A percentile compares a stretch with the other conserved stretches of the same genome.
Conservation (phyloP, 2,113 vertebrate genomes). For the Grammomys surdaster region DNA sequence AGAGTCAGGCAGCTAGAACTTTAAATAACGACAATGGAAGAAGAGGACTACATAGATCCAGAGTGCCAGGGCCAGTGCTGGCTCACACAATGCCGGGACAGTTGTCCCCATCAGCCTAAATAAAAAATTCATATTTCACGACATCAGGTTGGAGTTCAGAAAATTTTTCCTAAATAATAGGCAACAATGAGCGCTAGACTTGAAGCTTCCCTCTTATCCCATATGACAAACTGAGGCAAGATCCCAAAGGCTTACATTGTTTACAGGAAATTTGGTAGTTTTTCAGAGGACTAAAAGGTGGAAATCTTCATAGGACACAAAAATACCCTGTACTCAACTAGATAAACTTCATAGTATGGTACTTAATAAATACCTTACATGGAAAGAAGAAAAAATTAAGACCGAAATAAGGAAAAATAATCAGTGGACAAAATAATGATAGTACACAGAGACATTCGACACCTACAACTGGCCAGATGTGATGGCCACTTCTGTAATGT, state of each 20-base stretch:
- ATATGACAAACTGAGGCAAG: too few relatives aligned
- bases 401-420: not conserved
- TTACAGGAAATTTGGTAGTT: too few relatives aligned
- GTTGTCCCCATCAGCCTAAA: not conserved
- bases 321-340: not conserved
- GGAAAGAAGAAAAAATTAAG: not conserved
- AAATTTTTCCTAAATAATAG: not conserved
- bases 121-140: not conserved
- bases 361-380: not conserved
- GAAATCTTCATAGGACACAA: not conserved
- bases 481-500: not conserved
- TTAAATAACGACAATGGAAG: not conserved
- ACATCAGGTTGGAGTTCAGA: not conserved
- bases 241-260: too few relatives aligned
- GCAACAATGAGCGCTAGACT: too few relatives aligned
- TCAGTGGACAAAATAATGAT: not conserved
- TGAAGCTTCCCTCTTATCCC: too few relatives aligned
- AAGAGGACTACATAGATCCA: not conserved
- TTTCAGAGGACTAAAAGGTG: not conserved
- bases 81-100: not conserved
- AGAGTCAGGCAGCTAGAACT: not conserved
- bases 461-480: not conserved
- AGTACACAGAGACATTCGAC: not conserved
- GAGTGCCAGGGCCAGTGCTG: not conserved
- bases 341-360: not conserved